phyloP scores from a whole-genome alignment of 1,140 invertebrate species.

The Drosophila prosaltans region DNA sequence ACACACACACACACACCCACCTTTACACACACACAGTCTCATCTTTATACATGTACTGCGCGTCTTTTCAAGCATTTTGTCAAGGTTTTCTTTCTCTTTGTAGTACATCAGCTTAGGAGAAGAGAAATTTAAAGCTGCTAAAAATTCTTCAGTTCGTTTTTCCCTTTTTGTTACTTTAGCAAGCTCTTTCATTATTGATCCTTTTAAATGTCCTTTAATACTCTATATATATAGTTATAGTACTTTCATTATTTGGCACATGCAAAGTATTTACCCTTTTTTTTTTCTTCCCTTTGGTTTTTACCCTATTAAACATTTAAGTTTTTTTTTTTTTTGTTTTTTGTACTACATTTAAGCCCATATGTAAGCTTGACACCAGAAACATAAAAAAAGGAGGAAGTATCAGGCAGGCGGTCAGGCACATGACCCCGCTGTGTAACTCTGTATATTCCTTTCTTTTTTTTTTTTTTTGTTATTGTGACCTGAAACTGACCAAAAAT shows the following conservation, averaged over 20 bases:
- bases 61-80: conserved; percentile 2
- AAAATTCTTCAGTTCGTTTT: conserved; percentile 25
- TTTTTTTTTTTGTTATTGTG: conserved; percentile 18
- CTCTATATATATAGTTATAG: too few relatives aligned
- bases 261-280: conserved; percentile 23
- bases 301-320: conserved; percentile 45
- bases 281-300: conserved; percentile 23
- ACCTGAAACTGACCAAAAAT: conserved; percentile 52
- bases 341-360: conserved; percentile 55
- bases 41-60: background rate
- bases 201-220: too few relatives aligned
- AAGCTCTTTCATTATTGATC: too few relatives aligned
- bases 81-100: too few relatives aligned
- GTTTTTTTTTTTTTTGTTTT: conserved; percentile 47
- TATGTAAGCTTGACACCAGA: conserved; percentile 69
- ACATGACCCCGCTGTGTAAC: conserved; percentile 16
- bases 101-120: too few relatives aligned
- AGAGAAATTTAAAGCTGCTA: background rate
- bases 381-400: conserved; percentile 14
- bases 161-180: conserved; percentile 17
- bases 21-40: conserved; percentile 22
- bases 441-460: conserved; percentile 10
- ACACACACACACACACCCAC: conserved; percentile 21
- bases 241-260: too few relatives aligned
- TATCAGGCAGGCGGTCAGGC: conserved; percentile 16